Percentiles rank a stretch among this genome's conserved stretches.
phyloP scores from a whole-genome alignment of 2,888 invertebrate genomes.

The Macrophya alboannulata region DNA sequence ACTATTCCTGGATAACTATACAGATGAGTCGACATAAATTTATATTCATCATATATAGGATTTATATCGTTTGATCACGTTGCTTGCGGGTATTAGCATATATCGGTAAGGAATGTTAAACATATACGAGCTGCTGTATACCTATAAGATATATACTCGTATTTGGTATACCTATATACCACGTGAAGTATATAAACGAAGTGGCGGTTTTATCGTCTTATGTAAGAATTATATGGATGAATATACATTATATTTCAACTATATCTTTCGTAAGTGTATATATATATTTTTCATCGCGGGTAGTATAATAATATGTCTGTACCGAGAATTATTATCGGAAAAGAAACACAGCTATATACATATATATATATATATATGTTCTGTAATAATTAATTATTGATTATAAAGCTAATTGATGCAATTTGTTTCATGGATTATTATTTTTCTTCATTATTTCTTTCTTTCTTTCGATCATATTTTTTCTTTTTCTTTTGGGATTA shows the following conservation, averaged over 20 bases:
- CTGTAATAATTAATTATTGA: too few relatives aligned
- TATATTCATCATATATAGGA: background rate
- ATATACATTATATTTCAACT: conserved; percentile 1
- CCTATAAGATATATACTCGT: background rate
- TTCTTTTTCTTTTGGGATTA: background rate
- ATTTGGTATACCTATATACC: too few relatives aligned
- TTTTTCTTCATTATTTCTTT: background rate
- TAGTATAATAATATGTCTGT: background rate
- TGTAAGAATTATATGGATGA: too few relatives aligned
- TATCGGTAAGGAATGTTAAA: background rate
- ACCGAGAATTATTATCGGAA: background rate
- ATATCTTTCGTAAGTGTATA: background rate
- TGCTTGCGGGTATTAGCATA: background rate
- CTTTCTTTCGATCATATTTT: background rate
- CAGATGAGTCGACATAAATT: conserved; percentile 6
- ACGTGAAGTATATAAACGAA: background rate
- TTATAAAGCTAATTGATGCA: conserved; percentile 14
- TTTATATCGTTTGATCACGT: background rate
- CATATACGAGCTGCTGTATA: background rate
- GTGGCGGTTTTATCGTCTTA: background rate
- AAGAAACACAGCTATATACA: too few relatives aligned
- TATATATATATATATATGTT: too few relatives aligned
- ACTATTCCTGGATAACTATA: background rate
- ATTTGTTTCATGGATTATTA: background rate
- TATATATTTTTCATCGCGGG: background rate